A percentile compares a stretch with the other conserved stretches of the same genome.
These are phyloP conservation scores for Holothuria leucospilota DNA, from an alignment of 53 echinoderm and acorn worm genomes.

Conservation along the genomic window DNA sequence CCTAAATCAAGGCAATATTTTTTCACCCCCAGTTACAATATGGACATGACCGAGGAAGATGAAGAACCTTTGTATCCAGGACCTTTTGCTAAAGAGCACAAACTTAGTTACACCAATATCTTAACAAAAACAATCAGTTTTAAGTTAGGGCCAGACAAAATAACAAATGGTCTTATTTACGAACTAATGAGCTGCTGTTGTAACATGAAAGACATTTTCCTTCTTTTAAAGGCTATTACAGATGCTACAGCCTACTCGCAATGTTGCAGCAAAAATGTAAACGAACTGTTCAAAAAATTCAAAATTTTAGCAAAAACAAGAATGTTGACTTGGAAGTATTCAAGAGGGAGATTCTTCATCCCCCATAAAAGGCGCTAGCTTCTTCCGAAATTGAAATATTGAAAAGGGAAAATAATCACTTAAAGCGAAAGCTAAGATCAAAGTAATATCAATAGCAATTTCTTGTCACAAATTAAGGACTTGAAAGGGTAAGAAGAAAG, in stretches of 20 bases:
- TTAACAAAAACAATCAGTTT: not conserved
- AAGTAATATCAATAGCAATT: not conserved
- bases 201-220: not conserved
- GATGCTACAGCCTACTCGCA: not conserved
- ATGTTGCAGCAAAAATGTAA: not conserved
- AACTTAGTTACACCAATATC: not conserved
- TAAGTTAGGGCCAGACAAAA: not conserved
- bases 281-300: not conserved
- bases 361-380: no score
- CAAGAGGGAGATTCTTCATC: no score
- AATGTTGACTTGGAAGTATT: no score
- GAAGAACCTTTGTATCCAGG: constrained; percentile 3
- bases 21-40: no score
- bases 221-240: constrained; percentile 3
- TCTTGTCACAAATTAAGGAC: not conserved
- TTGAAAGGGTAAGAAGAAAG: not conserved
- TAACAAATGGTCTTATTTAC: constrained; percentile 20
- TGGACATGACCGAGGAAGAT: constrained; percentile 18
- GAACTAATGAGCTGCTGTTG: not conserved
- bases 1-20: no score
- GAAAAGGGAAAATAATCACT: not conserved
- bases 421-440: constrained; percentile 3
- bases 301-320: not conserved
- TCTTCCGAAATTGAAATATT: no score
- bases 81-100: not conserved